Evolutionary conservation across 2,113 vertebrate genomes (phyloP).

Genomic region (Myrmophylax atrothorax): DNA sequence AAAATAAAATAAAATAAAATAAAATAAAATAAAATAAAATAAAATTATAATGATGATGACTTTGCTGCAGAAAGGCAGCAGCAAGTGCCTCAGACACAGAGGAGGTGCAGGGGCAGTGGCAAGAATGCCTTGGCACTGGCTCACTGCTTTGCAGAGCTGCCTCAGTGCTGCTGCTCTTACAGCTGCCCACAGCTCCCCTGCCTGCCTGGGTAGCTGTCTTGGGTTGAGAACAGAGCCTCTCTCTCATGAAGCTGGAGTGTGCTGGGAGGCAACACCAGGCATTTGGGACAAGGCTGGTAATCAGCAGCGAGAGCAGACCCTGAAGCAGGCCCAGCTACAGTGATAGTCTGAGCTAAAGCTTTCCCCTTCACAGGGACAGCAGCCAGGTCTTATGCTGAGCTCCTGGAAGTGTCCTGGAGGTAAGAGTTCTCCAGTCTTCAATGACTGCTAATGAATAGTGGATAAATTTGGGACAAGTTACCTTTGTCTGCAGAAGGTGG

Average conservation of each 20-base stretch:
- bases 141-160: neutral
- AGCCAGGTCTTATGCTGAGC: neutral
- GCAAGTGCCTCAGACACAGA: neutral
- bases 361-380: neutral
- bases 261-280: neutral
- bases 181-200: accelerated
- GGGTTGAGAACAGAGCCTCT: neutral
- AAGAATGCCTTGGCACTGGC: neutral
- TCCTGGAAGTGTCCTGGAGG: neutral
- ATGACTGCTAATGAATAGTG: neutral
- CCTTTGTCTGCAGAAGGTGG: neutral
- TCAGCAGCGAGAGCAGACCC: neutral
- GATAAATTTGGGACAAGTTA: neutral
- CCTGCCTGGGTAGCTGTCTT: neutral
- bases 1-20: no score
- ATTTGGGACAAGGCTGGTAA: neutral
- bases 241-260: neutral
- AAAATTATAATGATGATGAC: no score
- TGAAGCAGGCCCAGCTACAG: accelerated
- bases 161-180: accelerated
- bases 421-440: neutral
- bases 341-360: neutral
- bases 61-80: neutral
- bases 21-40: no score
- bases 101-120: neutral